Evolutionary conservation across 2,888 invertebrate genomes (phyloP), one percentile per base, ranked within the genome.

Genomic region (Tetragonula carbonaria): DNA sequence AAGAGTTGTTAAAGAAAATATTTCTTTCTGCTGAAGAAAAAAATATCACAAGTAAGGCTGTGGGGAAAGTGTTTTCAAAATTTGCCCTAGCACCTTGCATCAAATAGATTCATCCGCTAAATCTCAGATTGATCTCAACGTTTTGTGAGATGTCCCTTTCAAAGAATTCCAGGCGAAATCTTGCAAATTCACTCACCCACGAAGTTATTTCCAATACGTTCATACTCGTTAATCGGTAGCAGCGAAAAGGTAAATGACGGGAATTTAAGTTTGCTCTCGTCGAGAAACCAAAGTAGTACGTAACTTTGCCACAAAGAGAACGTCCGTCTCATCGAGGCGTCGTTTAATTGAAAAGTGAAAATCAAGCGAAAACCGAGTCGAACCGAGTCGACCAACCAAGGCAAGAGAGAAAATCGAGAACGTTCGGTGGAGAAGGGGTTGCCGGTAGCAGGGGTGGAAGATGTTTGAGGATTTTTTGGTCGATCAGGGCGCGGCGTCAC

Each of bases 401-500:
- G 6, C 1, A 4, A 4, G 23, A 18, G 16, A 18, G n/a, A 28
- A 53, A 21, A 68, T 55, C 68, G 33, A 18, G 50, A 51, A 55
- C 50, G 79, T 23, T 63, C 14, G 18, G 45, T 14, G 51, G 53
- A 21, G 59, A 53, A 16, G 66, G 65, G 63, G 38, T 53, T 21
- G 4, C 18, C 13, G 28, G 53, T 18, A 8, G 62, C 18, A 71
- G 28, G 74, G 74, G 28, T 68, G 53, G 67, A 82, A 80, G 83
- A 87, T 86, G 87, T 79, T 80, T 81, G 71, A 88, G 86, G 86
- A 86, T 82, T 88, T 86, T 86, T 84, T 75, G 88, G 82, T 78
- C 73, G 80, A 78, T 62, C 87, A 78, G 81, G 75, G 84, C 75
- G 81, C 82, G 83, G 87, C 89, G 81, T 87, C 84, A 87, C 86